Base-by-base conservation (phyloP, 2,113 vertebrate species). In the Phalacrocorax brasilianus region DNA sequence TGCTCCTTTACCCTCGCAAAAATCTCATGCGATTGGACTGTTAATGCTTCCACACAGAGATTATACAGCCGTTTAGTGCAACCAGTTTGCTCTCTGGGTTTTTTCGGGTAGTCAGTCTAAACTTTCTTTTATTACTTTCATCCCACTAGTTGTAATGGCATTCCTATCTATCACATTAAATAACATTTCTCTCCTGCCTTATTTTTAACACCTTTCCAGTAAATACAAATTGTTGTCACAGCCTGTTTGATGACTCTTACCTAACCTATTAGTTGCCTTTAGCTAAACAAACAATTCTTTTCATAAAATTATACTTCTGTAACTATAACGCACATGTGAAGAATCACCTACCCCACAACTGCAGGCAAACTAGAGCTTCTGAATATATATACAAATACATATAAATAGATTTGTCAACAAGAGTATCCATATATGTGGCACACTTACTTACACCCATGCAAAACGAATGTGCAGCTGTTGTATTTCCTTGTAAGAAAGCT, bases 1-100 rank as follows among this genome's bases (percentile, higher is more conserved):
- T 91, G 75, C 50, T 92, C 52, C 83, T 91, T 80, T 91, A 82
- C 67, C 91, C 93, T 94, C 70, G 92, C 61, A 90, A 85, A 96
- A 96, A 74, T 92, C 73, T 85, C 58, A 96, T 92, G 63, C 21
- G 5, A 87, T 76, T 81, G 76, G 75, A 91, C 70, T 92, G 53
- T 23, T 85, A 83, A 56, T 79, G 23, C 47, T 80, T 91, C 30
- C 55, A 71, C 3, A 2, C 5, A 94, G 76, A 78, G 67, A 83
- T 49, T 52, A 86, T 52, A 76, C 22, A 62, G 38, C 66, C 40
- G 1, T 62, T 91, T 62, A 71, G 49, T 59, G 30, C 35, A 76
- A 89, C 50, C 61, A 79, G 55, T 77, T 92, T n/a, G 21, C 21
- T 90, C 70, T 75, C 22, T 63, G 70, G 30, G 76, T 61, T 94